Evolutionary conservation across 1,140 invertebrate species (phyloP).

Genomic region (Eupeodes corollae): DNA sequence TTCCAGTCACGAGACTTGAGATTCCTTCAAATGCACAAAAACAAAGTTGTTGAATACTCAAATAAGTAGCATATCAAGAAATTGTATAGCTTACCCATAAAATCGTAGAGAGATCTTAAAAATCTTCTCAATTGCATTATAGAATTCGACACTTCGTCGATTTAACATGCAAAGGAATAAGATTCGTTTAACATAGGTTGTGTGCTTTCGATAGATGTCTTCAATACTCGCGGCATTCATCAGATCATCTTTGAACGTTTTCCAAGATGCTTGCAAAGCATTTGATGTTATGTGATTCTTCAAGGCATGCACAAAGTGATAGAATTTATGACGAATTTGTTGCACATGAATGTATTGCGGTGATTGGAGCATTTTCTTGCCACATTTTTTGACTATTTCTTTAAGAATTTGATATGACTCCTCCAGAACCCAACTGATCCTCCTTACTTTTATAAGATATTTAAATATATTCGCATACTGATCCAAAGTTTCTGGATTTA

Average conservation of each 20-base stretch:
- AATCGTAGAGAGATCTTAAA: slow-evolving; percentile 60
- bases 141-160: slow-evolving; percentile 50
- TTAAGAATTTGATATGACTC: slow-evolving; percentile 51
- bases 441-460: slow-evolving; percentile 59
- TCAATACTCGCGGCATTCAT: slow-evolving; percentile 51
- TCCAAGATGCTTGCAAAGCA: slow-evolving; percentile 58
- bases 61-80: too few species aligned
- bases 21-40: slow-evolving; percentile 14
- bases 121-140: slow-evolving; percentile 51
- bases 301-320: slow-evolving; percentile 56
- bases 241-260: slow-evolving; percentile 53
- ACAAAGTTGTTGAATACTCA: background rate
- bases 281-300: slow-evolving; percentile 61
- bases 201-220: slow-evolving; percentile 54
- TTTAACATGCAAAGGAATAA: slow-evolving; percentile 58
- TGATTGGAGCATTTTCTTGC: slow-evolving; percentile 40
- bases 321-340: slow-evolving; percentile 56
- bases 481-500: slow-evolving; percentile 52
- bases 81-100: slow-evolving; percentile 40
- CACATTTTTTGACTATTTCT: slow-evolving; percentile 38
- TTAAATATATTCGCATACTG: slow-evolving; percentile 63
- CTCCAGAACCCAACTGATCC: slow-evolving; percentile 59
- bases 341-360: slow-evolving; percentile 51
- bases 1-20: slow-evolving; percentile 21
- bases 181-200: slow-evolving; percentile 58